Conservation (phyloP, 2,888 invertebrate species). For the Amorpha juglandis region DNA sequence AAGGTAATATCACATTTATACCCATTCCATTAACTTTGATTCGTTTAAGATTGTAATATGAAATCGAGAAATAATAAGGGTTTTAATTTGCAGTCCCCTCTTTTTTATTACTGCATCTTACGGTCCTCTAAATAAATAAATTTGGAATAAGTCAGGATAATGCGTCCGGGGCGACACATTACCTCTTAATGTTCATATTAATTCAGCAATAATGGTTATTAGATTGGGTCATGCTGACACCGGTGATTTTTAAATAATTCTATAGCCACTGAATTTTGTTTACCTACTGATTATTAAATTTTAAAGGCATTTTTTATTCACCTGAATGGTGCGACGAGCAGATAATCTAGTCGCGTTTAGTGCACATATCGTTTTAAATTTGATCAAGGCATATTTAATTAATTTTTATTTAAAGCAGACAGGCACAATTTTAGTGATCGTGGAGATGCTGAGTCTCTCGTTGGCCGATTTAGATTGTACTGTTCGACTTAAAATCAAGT, state of each 20-base stretch:
- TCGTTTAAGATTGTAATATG: slow-evolving; percentile 28
- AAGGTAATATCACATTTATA: background rate
- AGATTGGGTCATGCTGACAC: slow-evolving; percentile 31
- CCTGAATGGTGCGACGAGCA: background rate
- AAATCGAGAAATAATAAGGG: slow-evolving; percentile 31
- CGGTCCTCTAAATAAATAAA: slow-evolving; percentile 44
- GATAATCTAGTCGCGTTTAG: too few relatives aligned
- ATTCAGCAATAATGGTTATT: slow-evolving; percentile 53
- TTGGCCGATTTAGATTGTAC: too few relatives aligned
- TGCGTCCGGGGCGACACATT: slow-evolving; percentile 54
- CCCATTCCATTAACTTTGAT: background rate
- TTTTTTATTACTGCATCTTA: slow-evolving; percentile 5
- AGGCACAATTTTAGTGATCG: too few relatives aligned
- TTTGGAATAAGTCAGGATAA: slow-evolving; percentile 49
- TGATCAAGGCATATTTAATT: too few relatives aligned
- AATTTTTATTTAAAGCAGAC: too few relatives aligned
- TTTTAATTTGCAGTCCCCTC: slow-evolving; percentile 15
- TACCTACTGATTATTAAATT: background rate
- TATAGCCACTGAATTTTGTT: slow-evolving; percentile 35
- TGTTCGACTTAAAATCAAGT: too few relatives aligned
- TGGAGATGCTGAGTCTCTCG: too few relatives aligned
- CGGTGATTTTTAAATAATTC: slow-evolving; percentile 37
- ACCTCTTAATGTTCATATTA: slow-evolving; percentile 49
- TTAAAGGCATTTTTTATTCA: background rate
- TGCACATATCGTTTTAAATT: too few relatives aligned